A percentile compares a stretch with the other conserved stretches of the same genome.
Evolutionary conservation across 2,113 vertebrate genomes (phyloP).

Genomic region (Vidua macroura): DNA sequence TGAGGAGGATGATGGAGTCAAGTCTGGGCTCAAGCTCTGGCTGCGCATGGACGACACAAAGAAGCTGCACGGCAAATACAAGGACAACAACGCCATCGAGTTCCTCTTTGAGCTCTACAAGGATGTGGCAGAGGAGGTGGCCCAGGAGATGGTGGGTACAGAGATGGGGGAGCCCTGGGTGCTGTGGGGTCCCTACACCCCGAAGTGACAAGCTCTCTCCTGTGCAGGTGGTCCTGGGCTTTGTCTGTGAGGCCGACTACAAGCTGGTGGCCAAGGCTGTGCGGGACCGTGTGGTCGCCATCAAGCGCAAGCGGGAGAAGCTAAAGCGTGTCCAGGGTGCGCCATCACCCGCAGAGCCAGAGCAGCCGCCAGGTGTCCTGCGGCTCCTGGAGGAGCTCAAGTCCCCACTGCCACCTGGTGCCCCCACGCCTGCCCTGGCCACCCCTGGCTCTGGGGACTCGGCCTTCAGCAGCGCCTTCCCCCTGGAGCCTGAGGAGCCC

Average conservation of each 20-base stretch:
- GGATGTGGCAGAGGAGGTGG: constrained; percentile 92
- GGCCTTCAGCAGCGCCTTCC: constrained; percentile 69
- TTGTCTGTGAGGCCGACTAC: constrained; percentile 89
- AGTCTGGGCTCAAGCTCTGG: constrained; percentile 92
- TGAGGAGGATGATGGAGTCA: constrained; percentile 88
- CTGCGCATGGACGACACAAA: constrained; percentile 92
- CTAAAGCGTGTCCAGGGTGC: constrained; percentile 67
- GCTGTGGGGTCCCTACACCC: accelerated
- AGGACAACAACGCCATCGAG: constrained; percentile 97
- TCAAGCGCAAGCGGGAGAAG: constrained; percentile 88
- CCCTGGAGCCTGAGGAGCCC: constrained; percentile 85
- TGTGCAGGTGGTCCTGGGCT: constrained; percentile 85
- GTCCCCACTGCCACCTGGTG: not conserved
- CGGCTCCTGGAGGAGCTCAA: constrained; percentile 64
- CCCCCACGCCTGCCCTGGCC: not conserved
- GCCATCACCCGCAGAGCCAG: not conserved
- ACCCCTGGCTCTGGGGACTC: constrained; percentile 68
- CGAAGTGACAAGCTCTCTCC: accelerated
- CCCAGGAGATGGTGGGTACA: constrained; percentile 91
- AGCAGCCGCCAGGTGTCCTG: not conserved
- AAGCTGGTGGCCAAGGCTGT: constrained; percentile 90
- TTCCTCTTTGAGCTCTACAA: constrained; percentile 94
- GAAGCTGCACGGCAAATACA: constrained; percentile 89
- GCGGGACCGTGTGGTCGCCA: constrained; percentile 81
- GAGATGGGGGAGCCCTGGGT: accelerated